Evolutionary conservation across 2,888 invertebrate species (phyloP), one percentile per base, ranked within the genome.

Genomic region (Stictocephala bisonia): DNA sequence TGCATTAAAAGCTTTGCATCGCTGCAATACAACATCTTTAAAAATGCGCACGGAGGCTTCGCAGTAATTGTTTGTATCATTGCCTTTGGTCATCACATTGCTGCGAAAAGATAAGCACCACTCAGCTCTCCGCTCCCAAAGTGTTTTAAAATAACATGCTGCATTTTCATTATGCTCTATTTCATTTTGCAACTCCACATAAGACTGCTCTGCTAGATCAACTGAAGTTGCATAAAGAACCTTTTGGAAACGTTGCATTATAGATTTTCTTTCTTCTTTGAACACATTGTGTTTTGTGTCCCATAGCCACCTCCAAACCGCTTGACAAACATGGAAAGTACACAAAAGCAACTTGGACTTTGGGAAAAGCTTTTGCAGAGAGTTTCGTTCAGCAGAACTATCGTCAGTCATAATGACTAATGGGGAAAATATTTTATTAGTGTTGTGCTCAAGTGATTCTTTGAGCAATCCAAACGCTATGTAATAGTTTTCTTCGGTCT

Each of bases 301-400:
- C 60, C 60, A 60, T 18, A 60, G 60, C 60, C 60, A 31, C 40
- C 29, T 60, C 22, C 15, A 60, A 60, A 60, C 60, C 13, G 31
- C 31, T 60, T 31, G 60, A 31, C 60, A 60, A 15, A 60, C 60
- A 31, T 60, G 29, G 13, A 60, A 60, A 60, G 35, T 31, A 31
- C 60, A 60, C 20, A 60, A 60, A 60, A 60, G 31, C 35, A 60
- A 18, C 18, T 60, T 60, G 22, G 31, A 60, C 13, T 60, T 60
- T 31, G 60, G 60, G 31, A 60, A 60, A 60, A 31, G 31, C 1
- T 60, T 60, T 60, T 60, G 15, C 13, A 60, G 15, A 18, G 60
- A 60, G 56, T 56, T 56, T 56, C 56, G 24, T 56, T 56, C 56
- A 56, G 56, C 56, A 56, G 35, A 60, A 60, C 60, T 60, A 31